Conservation (phyloP, 2,797 vertebrate species). For the Scolopax bukidnonensis region DNA sequence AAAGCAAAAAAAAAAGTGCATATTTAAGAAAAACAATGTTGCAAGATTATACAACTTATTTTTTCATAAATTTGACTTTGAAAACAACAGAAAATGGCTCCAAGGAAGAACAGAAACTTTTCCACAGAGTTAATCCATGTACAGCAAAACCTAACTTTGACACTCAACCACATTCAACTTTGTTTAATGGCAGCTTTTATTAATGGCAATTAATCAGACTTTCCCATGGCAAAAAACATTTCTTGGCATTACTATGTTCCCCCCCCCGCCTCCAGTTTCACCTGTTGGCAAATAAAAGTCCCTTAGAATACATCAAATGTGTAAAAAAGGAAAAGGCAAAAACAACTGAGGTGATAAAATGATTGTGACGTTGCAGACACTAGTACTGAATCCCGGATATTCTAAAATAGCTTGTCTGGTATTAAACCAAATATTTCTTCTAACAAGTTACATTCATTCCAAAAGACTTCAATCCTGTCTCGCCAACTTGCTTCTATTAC, state of each 20-base stretch:
- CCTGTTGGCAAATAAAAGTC: neutral
- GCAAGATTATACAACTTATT: neutral
- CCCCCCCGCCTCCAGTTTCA: neutral
- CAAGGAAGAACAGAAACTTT: slow-evolving; percentile 46
- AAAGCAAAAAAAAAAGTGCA: slow-evolving; percentile 73
- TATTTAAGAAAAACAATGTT: slow-evolving; percentile 1
- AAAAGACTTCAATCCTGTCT: neutral
- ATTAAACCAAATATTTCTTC: neutral
- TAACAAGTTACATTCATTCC: slow-evolving; percentile 1
- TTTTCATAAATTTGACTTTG: slow-evolving; percentile 30
- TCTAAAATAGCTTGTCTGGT: neutral
- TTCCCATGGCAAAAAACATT: slow-evolving; percentile 58
- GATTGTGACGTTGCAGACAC: neutral
- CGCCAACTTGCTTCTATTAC: neutral
- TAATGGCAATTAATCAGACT: slow-evolving; percentile 60
- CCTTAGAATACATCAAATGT: neutral
- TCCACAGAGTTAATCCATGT: neutral
- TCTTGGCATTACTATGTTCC: slow-evolving; percentile 28
- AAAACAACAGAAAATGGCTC: slow-evolving; percentile 48
- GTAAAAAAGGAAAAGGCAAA: slow-evolving; percentile 18
- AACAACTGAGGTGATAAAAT: neutral
- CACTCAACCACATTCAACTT: slow-evolving; percentile 19
- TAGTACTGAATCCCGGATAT: neutral
- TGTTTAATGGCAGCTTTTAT: slow-evolving; percentile 41
- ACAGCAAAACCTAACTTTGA: slow-evolving; percentile 28